These are phyloP conservation scores for Limosa lapponica DNA, from an alignment of 2,797 vertebrate species.

Conservation along the genomic window DNA sequence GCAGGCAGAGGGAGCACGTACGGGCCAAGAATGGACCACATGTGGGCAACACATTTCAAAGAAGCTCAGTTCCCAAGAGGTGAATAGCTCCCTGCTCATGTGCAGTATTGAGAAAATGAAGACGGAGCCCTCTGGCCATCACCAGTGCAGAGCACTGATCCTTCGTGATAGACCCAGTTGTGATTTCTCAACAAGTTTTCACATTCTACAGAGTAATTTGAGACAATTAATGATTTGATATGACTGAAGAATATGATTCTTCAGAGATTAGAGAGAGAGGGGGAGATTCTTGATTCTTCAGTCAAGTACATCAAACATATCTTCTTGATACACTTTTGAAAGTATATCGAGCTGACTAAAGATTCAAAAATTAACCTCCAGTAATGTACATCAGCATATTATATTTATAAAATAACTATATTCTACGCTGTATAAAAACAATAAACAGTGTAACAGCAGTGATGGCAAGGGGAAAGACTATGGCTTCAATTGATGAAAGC, in stretches of 20 bases:
- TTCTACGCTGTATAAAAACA: background rate
- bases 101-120: background rate
- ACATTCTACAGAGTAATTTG: background rate
- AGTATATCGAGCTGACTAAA: background rate
- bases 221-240: background rate
- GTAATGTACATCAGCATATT: background rate
- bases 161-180: background rate
- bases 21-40: conserved; percentile 33
- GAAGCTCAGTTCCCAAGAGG: background rate
- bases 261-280: too few relatives aligned
- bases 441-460: background rate
- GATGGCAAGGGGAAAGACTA: background rate
- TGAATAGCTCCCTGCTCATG: background rate
- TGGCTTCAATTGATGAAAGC: conserved; percentile 13
- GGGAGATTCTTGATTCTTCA: too few relatives aligned
- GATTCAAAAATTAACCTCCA: background rate
- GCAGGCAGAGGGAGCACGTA: conserved; percentile 29
- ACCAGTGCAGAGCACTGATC: background rate
- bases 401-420: background rate
- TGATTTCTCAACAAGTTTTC: background rate
- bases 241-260: background rate
- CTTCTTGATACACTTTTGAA: background rate
- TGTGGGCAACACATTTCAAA: conserved; percentile 60
- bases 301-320: too few relatives aligned
- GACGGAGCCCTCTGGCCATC: background rate